phyloP scores from a whole-genome alignment of 2,797 vertebrate species.

The Halcyon smyrnensis region DNA sequence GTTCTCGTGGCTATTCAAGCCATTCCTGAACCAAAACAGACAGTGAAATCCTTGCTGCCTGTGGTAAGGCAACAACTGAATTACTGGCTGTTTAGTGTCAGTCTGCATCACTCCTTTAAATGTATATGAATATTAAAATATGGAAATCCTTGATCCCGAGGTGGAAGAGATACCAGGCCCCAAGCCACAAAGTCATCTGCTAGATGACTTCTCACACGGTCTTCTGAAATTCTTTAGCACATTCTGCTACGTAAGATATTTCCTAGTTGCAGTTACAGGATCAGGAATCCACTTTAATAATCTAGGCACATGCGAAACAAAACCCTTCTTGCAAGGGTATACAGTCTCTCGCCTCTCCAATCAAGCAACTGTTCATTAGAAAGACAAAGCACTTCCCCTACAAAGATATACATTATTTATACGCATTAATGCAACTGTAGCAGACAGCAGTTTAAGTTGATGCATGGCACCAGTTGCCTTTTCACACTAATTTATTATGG shows the following conservation, averaged over 20 bases:
- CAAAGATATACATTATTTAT: conserved; percentile 58
- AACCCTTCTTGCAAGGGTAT: neutral
- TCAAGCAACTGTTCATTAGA: conserved; percentile 40
- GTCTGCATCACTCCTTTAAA: neutral
- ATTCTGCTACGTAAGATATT: neutral
- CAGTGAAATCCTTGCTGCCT: neutral
- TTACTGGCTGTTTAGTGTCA: neutral
- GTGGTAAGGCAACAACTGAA: neutral
- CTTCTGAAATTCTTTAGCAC: neutral
- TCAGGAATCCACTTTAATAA: neutral
- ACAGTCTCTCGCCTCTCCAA: conserved; percentile 1
- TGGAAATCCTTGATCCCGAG: neutral
- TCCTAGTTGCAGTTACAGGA: neutral
- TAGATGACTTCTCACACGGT: neutral
- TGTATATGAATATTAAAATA: neutral
- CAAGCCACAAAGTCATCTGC: neutral
- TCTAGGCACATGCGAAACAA: neutral
- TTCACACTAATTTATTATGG: conserved; percentile 47
- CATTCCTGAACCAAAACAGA: neutral
- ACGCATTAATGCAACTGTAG: conserved; percentile 57
- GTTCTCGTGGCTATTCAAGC: neutral
- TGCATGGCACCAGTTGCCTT: conserved; percentile 48
- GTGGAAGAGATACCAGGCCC: neutral
- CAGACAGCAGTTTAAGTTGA: conserved; percentile 64
- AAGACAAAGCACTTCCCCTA: conserved; percentile 60